Conservation (phyloP, 2,113 vertebrate species). For the Pogona vitticeps region DNA sequence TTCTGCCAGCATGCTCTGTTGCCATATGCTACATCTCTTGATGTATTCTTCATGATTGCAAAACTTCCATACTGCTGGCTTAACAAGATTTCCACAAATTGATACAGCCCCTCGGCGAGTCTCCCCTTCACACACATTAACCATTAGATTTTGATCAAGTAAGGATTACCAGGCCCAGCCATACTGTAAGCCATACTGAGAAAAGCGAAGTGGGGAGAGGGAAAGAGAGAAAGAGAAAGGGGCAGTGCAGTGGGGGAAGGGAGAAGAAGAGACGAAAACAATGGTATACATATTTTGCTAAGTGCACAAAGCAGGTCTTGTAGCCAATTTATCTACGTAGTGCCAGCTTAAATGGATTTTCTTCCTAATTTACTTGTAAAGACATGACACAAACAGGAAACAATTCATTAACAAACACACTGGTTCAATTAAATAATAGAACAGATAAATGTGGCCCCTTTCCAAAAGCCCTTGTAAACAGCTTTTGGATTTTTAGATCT, state of each 20-base stretch:
- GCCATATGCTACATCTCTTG: too few species aligned
- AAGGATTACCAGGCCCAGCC: neutral
- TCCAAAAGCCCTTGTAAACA: slow-evolving; percentile 55
- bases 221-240: neutral
- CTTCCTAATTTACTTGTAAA: slow-evolving; percentile 64
- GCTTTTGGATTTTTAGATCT: slow-evolving; percentile 41
- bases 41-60: too few species aligned
- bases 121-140: neutral
- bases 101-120: neutral
- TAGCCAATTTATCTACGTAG: slow-evolving; percentile 32
- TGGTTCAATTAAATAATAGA: slow-evolving; percentile 58
- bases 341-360: slow-evolving; percentile 57
- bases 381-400: slow-evolving; percentile 55
- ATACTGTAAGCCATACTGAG: neutral
- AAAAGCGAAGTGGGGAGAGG: too few species aligned
- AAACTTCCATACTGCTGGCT: too few species aligned
- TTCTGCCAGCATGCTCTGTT: too few species aligned
- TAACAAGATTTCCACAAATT: too few species aligned
- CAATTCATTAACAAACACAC: slow-evolving; percentile 45
- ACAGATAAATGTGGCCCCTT: slow-evolving; percentile 24
- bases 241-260: neutral
- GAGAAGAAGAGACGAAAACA: neutral
- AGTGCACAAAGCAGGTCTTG: neutral
- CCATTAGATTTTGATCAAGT: neutral
- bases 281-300: neutral